Conservation (phyloP, 2,888 invertebrate genomes). For the Amblyteles armatorius region DNA sequence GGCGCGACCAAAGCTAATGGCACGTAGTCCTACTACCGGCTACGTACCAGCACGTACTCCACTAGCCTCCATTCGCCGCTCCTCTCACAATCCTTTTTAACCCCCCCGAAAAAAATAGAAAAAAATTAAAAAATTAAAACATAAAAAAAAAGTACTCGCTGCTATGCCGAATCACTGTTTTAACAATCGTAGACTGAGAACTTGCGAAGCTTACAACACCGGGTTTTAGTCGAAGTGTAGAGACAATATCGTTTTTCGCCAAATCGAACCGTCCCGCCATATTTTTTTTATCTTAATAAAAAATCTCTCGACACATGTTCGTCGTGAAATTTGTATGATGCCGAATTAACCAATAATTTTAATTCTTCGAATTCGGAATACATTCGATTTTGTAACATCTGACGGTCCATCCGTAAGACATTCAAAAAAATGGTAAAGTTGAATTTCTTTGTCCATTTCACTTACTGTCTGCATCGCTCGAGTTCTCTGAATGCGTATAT, state of each 20-base stretch:
- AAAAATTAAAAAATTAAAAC: not conserved
- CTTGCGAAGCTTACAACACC: not conserved
- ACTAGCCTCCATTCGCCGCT: slow-evolving; percentile 34
- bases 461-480: not conserved
- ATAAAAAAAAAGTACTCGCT: not conserved
- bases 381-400: no score
- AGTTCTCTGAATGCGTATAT: not conserved
- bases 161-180: slow-evolving; percentile 44
- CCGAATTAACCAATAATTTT: no score
- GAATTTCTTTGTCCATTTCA: no score
- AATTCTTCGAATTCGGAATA: no score
- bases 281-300: not conserved
- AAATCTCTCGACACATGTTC: not conserved
- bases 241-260: not conserved
- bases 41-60: slow-evolving; percentile 27
- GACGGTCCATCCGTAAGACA: no score
- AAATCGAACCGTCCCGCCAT: not conserved
- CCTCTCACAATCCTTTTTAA: slow-evolving; percentile 9
- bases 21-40: slow-evolving; percentile 66
- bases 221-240: not conserved
- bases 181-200: not conserved
- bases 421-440: no score
- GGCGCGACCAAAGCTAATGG: slow-evolving; percentile 73
- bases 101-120: not conserved
- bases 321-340: no score